Conservation (phyloP, 2,797 vertebrate species). For the Apogon talboti region DNA sequence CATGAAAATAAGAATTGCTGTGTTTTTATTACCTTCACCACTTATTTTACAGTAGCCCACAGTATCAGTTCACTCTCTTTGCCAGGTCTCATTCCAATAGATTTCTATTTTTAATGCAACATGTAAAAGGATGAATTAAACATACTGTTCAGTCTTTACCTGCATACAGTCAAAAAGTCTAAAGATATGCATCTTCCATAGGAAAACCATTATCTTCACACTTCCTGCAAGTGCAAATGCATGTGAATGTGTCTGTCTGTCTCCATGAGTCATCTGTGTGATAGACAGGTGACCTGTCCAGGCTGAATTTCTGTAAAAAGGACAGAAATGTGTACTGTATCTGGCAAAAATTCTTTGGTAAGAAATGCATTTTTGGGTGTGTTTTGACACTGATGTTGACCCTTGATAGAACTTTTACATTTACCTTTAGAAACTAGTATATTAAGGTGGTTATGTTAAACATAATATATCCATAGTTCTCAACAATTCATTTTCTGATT, state of each 20-base stretch:
- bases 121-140: neutral
- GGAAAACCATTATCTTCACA: conserved; percentile 1
- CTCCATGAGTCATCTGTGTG: conserved; percentile 9
- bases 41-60: neutral
- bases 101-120: too few species aligned
- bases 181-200: conserved; percentile 4
- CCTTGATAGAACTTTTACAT: too few species aligned
- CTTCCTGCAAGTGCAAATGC: neutral
- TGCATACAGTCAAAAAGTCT: neutral
- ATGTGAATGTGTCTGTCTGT: conserved; percentile 9
- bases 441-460: too few species aligned
- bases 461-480: too few species aligned
- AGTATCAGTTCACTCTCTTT: neutral
- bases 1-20: too few species aligned
- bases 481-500: too few species aligned
- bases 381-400: too few species aligned
- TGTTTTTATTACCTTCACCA: too few species aligned
- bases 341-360: neutral
- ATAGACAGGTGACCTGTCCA: neutral
- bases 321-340: too few species aligned
- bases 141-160: neutral
- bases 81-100: neutral
- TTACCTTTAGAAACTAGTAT: too few species aligned
- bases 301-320: too few species aligned
- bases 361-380: neutral